phyloP scores from a whole-genome alignment of 2,888 invertebrate genomes.

The Ceratothoa steindachneri region DNA sequence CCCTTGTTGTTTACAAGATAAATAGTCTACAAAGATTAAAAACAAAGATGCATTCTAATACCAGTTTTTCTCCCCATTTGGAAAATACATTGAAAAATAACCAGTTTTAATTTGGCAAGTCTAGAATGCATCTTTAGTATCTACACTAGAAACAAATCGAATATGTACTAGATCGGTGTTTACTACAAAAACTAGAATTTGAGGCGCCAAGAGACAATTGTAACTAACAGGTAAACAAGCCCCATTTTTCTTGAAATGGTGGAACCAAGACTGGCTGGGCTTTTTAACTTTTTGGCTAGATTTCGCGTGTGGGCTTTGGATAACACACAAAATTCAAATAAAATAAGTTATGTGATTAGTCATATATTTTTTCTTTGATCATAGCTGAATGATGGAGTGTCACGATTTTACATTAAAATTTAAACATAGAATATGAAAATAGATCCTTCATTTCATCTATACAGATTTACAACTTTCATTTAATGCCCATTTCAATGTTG shows the following conservation, averaged over 20 bases:
- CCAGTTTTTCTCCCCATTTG: slow-evolving; percentile 14
- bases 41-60: slow-evolving; percentile 27
- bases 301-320: no score
- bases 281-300: not conserved
- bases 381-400: not conserved
- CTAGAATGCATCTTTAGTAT: not conserved
- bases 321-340: slow-evolving; percentile 19
- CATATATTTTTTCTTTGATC: slow-evolving; percentile 8
- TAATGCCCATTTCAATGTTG: slow-evolving; percentile 27
- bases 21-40: slow-evolving; percentile 35
- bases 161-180: no score
- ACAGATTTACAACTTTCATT: slow-evolving; percentile 38
- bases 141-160: not conserved
- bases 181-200: no score
- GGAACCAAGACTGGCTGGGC: no score
- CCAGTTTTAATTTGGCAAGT: not conserved
- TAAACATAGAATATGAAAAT: slow-evolving; percentile 48
- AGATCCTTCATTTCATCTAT: slow-evolving; percentile 45
- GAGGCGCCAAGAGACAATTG: no score
- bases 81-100: slow-evolving; percentile 7
- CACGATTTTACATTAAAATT: slow-evolving; percentile 30
- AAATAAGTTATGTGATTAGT: slow-evolving; percentile 16
- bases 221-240: no score
- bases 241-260: no score
- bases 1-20: slow-evolving; percentile 27